Evolutionary conservation across 2,113 vertebrate genomes (phyloP).

Genomic region (Cyanoliseus patagonus): DNA sequence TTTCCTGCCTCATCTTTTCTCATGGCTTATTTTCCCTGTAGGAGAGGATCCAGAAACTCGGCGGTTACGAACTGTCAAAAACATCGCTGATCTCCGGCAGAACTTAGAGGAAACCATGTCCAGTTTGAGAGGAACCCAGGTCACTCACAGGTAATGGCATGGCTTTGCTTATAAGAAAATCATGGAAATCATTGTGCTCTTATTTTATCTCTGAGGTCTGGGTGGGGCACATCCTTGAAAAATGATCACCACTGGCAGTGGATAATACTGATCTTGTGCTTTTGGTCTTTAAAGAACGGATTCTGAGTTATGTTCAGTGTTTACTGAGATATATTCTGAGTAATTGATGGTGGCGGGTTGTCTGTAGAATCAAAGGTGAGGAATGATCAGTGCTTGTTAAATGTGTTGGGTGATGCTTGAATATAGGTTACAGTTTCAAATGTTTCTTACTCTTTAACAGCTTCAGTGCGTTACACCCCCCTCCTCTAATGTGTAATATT

Average conservation of each 20-base stretch:
- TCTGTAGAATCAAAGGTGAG: not conserved
- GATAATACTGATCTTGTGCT: not conserved
- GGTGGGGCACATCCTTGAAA: not conserved
- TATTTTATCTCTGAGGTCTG: not conserved
- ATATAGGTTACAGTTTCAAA: conserved; percentile 6
- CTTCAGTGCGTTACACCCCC: not conserved
- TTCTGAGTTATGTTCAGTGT: not conserved
- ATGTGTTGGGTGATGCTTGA: not conserved
- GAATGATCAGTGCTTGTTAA: not conserved
- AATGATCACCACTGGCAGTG: not conserved
- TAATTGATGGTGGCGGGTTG: not conserved
- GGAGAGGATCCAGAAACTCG: conserved; percentile 92
- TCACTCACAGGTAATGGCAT: conserved; percentile 83
- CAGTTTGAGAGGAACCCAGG: conserved; percentile 91
- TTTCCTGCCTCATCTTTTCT: not conserved
- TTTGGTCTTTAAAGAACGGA: not conserved
- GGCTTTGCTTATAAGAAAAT: not conserved
- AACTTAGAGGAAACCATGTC: conserved; percentile 98
- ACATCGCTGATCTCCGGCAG: conserved; percentile 94
- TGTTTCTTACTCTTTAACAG: not conserved
- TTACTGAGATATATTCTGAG: not conserved
- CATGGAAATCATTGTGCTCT: not conserved
- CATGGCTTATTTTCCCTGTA: conserved; percentile 16
- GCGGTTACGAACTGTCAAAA: conserved; percentile 89
- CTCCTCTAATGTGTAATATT: not conserved